Conservation (phyloP, 2,888 invertebrate genomes). For the Blastobasis lacticolella region DNA sequence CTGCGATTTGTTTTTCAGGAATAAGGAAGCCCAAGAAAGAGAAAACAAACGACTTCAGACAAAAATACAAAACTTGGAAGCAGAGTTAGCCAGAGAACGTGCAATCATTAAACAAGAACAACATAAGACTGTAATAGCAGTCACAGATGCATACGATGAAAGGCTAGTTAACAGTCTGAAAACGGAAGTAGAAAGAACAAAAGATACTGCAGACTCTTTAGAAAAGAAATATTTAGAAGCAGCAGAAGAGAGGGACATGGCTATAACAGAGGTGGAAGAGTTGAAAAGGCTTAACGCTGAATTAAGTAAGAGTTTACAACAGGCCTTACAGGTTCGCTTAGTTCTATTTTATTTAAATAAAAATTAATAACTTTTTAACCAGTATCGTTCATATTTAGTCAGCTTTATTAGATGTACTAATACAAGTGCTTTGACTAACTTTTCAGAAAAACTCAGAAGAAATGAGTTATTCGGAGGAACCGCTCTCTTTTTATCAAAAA, state of each 20-base stretch:
- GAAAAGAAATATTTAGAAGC: constrained; percentile 86
- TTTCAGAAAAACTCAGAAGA: constrained; percentile 56
- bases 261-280: constrained; percentile 85
- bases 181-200: constrained; percentile 83
- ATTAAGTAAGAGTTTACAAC: constrained; percentile 84
- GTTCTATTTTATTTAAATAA: constrained; percentile 1
- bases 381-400: neutral
- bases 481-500: constrained; percentile 63
- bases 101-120: constrained; percentile 69
- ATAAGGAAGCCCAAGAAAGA: constrained; percentile 88
- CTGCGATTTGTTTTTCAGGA: constrained; percentile 52
- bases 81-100: constrained; percentile 84
- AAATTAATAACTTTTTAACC: neutral
- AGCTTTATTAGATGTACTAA: constrained; percentile 5
- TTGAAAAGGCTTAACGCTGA: constrained; percentile 83
- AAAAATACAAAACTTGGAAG: constrained; percentile 86
- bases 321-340: constrained; percentile 73
- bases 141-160: constrained; percentile 76
- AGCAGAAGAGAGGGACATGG: constrained; percentile 83
- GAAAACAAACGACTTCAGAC: constrained; percentile 89
- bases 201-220: constrained; percentile 85
- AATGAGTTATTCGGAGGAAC: constrained; percentile 46
- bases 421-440: constrained; percentile 30
- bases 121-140: constrained; percentile 69
- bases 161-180: constrained; percentile 80